Base-by-base conservation (phyloP, 2,888 invertebrate genomes). In the Mesorhabditis spiculigera region DNA sequence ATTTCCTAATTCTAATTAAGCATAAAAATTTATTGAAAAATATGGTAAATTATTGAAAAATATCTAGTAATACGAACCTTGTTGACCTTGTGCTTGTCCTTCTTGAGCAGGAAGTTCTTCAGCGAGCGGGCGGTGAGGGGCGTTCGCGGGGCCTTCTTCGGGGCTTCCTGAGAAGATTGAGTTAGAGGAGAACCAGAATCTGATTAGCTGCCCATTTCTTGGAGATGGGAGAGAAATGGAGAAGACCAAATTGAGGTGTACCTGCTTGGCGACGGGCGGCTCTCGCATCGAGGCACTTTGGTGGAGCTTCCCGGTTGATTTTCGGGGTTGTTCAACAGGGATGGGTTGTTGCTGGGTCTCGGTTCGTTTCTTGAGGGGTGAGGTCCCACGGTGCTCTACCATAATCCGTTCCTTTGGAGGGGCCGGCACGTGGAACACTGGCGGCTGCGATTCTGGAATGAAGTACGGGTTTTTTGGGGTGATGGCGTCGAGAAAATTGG, bases 101-200 rank as follows among this genome's bases (percentile, higher is more conserved):
- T 50, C n/a, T 50, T 50, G 58, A 50, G 58, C 8, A 50, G 58
- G n/a, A 50, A 50, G n/a, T 50, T 50, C 58, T 50, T 50, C 58
- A 50, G n/a, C 58, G 58, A 50, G 10, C 58, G 58, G n/a, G 58
- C 58, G 58, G 10, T 50, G 10, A 50, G n/a, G 10, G 58, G 58
- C 2, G 58, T 50, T 50, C 58, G 58, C 58, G 58, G 58, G n/a
- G 58, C n/a, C n/a, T 50, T 50, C 58, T 10, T n/a, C n/a, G 8
- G 8, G 8, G 58, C 10, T 3, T 50, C 58, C 58, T 50, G n/a
- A 28, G 28, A 28, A 28, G 28, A 28, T 28, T 28, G 28, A 28
- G 28, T 28, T 28, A 28, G 28, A 28, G 28, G 28, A 28, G 28
- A 28, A 28, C 28, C 28, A 28, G 1, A 28, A 28, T 28, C 28